Conservation (phyloP, 2,888 invertebrate species). For the Clostera curtula region DNA sequence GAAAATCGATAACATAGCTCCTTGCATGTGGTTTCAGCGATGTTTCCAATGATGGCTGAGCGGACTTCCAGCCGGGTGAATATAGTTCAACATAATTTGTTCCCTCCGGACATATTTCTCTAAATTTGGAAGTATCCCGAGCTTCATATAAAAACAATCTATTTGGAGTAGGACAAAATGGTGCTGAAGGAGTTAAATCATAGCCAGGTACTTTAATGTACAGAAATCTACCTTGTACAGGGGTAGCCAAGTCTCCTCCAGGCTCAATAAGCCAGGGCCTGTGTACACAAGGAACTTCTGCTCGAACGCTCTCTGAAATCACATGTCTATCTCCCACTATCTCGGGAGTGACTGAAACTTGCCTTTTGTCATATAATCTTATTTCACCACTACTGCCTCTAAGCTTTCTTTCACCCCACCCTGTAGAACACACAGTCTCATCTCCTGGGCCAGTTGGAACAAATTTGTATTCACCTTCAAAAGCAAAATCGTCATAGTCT, state of each 20-base stretch:
- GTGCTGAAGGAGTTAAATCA: conserved; percentile 63
- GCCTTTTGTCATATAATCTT: conserved; percentile 77
- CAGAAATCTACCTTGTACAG: conserved; percentile 77
- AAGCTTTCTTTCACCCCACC: conserved; percentile 78
- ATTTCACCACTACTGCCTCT: conserved; percentile 85
- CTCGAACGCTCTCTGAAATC: conserved; percentile 68
- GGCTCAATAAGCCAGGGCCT: conserved; percentile 88
- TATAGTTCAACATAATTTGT: conserved; percentile 77
- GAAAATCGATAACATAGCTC: conserved; percentile 84
- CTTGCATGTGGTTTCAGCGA: conserved; percentile 75
- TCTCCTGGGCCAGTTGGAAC: conserved; percentile 73
- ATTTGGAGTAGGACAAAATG: conserved; percentile 80
- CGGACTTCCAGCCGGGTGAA: conserved; percentile 80
- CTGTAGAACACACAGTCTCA: conserved; percentile 76
- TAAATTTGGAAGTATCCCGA: conserved; percentile 75
- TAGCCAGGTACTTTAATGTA: conserved; percentile 82
- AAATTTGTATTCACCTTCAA: conserved; percentile 84
- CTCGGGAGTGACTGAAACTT: conserved; percentile 54
- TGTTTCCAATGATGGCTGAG: conserved; percentile 57
- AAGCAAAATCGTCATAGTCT: conserved; percentile 85
- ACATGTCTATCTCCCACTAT: conserved; percentile 65
- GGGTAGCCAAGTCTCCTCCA: conserved; percentile 79
- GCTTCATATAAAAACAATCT: conserved; percentile 83
- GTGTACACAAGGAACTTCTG: conserved; percentile 78
- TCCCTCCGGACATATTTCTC: conserved; percentile 80